Percentiles rank a stretch among this genome's conserved stretches.
Evolutionary conservation across 2,888 invertebrate species (phyloP).

Genomic region (Apodemia duryi): DNA sequence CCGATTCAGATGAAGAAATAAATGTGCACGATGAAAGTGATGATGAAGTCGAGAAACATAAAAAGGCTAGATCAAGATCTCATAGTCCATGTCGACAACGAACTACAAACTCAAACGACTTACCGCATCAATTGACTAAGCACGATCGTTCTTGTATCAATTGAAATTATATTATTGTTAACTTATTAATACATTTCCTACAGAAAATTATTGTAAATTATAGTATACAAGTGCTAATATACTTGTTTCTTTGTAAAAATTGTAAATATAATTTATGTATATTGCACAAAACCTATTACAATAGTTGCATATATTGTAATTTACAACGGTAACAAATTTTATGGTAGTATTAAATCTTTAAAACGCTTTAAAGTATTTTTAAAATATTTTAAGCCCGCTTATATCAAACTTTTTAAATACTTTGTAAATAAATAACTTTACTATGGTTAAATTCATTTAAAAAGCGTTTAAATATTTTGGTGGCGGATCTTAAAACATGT

Average conservation of each 20-base stretch:
- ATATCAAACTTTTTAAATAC: too few species aligned
- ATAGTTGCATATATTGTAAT: constrained; percentile 2
- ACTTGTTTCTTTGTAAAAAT: constrained; percentile 5
- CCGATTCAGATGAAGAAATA: constrained; percentile 88
- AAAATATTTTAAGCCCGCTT: too few species aligned
- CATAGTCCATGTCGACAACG: constrained; percentile 63
- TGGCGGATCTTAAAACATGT: too few species aligned
- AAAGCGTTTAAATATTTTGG: too few species aligned
- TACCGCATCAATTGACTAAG: constrained; percentile 85
- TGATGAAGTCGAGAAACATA: constrained; percentile 74
- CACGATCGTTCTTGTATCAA: constrained; percentile 80
- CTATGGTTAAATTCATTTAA: too few species aligned
- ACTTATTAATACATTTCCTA: constrained; percentile 53
- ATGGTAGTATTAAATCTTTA: constrained; percentile 16
- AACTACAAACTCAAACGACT: constrained; percentile 56
- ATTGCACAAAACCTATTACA: constrained; percentile 8
- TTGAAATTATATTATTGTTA: constrained; percentile 47
- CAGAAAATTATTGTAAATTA: constrained; percentile 48
- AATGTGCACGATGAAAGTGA: constrained; percentile 91
- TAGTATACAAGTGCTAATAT: constrained; percentile 2
- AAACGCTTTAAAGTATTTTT: too few species aligned
- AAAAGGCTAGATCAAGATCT: constrained; percentile 65
- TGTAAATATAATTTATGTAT: constrained; percentile 12
- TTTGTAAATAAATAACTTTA: too few species aligned
- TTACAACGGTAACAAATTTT: constrained; percentile 27